Evolutionary conservation across 2,888 invertebrate species (phyloP), one percentile per base, ranked within the genome.

Genomic region (Hydroisotoma schaefferi): DNA sequence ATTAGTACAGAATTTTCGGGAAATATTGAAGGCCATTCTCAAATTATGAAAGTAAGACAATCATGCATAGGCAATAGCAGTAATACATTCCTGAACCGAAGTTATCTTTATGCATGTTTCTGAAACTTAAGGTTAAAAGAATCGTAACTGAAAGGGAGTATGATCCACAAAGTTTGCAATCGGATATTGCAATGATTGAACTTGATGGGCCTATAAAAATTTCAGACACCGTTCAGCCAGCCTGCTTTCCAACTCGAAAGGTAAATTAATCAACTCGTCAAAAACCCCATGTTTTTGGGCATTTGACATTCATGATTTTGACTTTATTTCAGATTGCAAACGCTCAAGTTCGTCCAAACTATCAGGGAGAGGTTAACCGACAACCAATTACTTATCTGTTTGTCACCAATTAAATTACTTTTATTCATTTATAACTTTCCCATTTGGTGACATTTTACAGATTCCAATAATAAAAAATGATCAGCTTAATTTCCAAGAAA

Each of bases 101-200:
- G n/a, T n/a, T n/a, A n/a, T n/a, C n/a, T n/a, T n/a, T n/a, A n/a
- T n/a, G n/a, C n/a, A n/a, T n/a, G n/a, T n/a, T n/a, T n/a, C n/a
- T n/a, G n/a, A n/a, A n/a, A n/a, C n/a, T n/a, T n/a, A n/a, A n/a
- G n/a, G n/a, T n/a, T 2, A 59, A 59, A 10, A 47, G 59, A 33
- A 60, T 63, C 38, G 63, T 63, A 3, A 67, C 57, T 20, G 63
- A 67, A 40, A 53, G 47, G 26, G 67, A 67, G 28, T 67, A 63
- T 38, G 61, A 67, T 40, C 63, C 63, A 2, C 46, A 55, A 23
- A 67, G 60, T 48, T 56, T 57, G 20, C 63, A 61, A 43, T 67
- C 67, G 1, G 63, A 67, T 44, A 67, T 67, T 37, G 67, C 58
- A n/a, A 63, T 67, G 52, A 67, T 67, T 37, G 61, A 61, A 22